Base-by-base conservation (phyloP, 2,113 vertebrate genomes). In the Sinocyclocheilus grahami region DNA sequence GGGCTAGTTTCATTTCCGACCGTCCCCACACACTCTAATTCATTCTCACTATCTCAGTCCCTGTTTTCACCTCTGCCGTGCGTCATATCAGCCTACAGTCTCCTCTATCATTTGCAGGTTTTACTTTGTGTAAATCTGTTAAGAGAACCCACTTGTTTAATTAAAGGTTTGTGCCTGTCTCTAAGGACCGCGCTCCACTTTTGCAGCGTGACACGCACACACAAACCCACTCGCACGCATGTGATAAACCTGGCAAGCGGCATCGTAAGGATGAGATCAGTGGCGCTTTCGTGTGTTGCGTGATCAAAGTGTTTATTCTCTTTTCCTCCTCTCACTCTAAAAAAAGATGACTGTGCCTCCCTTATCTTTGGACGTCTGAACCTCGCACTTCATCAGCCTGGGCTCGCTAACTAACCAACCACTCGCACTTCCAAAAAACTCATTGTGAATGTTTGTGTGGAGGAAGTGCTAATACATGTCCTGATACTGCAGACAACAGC, bases 1-100 rank as follows among this genome's bases (percentile, higher is more conserved):
- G 63, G 88, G 82, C 82, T 74, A 63, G 77, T 92, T 92, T 93
- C 91, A 93, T 93, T 93, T 94, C 92, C 90, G 89, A 91, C 87
- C 48, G 7, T 83, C 67, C 88, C 80, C 89, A 87, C 88, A 88
- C 81, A 82, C 85, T 85, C 71, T 62, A 62, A 62, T 89, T 87
- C 89, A 91, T 91, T 92, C 88, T 91, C 90, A 85, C 84, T 88
- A 75, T 51, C 85, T 86, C 87, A 88, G 71, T 88, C 80, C 88
- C 87, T 53, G 74, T 92, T 93, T 91, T 89, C 24, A 92, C 89
- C 90, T 91, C 85, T 87, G 39, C 55, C 3, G 22, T 60, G 53
- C 74, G 39, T 79, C 78, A 85, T 87, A 87, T 92, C 83, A 85
- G 89, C 82, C 88, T 30, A 24, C 85, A 51, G 58, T 86, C 89